These are phyloP conservation scores for Staurois parvus DNA, from an alignment of 2,797 vertebrate genomes.

Conservation along the genomic window DNA sequence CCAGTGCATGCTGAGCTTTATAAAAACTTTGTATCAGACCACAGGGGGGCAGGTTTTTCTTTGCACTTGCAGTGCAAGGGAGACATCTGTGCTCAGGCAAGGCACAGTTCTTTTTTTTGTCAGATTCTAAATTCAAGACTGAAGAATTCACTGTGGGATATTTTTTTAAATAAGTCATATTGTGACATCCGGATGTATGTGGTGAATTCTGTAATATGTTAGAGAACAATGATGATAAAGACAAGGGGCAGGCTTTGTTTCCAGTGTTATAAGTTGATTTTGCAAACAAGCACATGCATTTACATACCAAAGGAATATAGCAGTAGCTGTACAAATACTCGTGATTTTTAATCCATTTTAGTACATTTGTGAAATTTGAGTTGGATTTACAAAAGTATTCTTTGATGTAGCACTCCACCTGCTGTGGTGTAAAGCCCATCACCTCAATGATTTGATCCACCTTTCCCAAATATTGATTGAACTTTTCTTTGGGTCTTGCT, in stretches of 20 bases:
- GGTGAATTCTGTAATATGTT: slow-evolving; percentile 73
- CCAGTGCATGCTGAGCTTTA: slow-evolving; percentile 78
- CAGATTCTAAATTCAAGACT: slow-evolving; percentile 64
- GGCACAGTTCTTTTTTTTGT: slow-evolving; percentile 70
- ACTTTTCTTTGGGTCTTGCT: slow-evolving; percentile 79
- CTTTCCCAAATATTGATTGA: slow-evolving; percentile 80
- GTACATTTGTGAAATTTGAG: slow-evolving; percentile 62
- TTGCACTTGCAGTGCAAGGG: background rate
- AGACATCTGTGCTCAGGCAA: slow-evolving; percentile 5
- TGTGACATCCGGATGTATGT: background rate
- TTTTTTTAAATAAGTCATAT: background rate
- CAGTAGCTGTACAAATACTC: slow-evolving; percentile 82
- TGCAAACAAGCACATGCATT: slow-evolving; percentile 79
- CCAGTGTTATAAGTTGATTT: slow-evolving; percentile 68
- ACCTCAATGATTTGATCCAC: slow-evolving; percentile 84
- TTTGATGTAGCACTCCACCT: slow-evolving; percentile 77
- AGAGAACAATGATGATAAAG: slow-evolving; percentile 83
- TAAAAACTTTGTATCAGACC: slow-evolving; percentile 86
- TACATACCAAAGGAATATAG: slow-evolving; percentile 84
- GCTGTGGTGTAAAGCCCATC: slow-evolving; percentile 79
- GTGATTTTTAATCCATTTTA: slow-evolving; percentile 71
- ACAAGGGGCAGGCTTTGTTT: slow-evolving; percentile 73
- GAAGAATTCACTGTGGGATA: background rate
- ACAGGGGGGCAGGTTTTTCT: slow-evolving; percentile 72
- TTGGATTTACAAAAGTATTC: slow-evolving; percentile 78